These are phyloP conservation scores for Pycnomerus fuliginosus DNA, from an alignment of 2,888 invertebrate genomes.

Conservation along the genomic window DNA sequence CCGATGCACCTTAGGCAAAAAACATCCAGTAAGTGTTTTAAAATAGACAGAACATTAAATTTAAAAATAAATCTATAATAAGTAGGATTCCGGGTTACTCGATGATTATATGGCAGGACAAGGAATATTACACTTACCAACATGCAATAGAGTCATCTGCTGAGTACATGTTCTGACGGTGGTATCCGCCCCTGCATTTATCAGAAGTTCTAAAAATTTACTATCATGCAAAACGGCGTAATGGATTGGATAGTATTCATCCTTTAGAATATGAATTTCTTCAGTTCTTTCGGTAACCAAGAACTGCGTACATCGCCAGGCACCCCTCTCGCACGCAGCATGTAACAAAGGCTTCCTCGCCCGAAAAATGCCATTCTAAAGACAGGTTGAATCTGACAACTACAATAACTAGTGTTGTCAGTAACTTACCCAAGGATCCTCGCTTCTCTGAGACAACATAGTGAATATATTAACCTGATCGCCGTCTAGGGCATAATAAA, in stretches of 20 bases:
- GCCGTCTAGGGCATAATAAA: conserved; percentile 71
- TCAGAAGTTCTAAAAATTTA: conserved; percentile 65
- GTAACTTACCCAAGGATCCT: conserved; percentile 64
- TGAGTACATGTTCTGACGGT: conserved; percentile 69
- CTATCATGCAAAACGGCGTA: conserved; percentile 72
- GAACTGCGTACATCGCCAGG: conserved; percentile 71
- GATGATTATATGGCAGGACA: no score
- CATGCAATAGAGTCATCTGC: conserved; percentile 69
- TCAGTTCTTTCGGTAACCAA: conserved; percentile 65
- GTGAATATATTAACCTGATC: conserved; percentile 70
- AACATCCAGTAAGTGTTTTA: no score
- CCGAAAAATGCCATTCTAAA: conserved; percentile 54
- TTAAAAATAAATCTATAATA: no score
- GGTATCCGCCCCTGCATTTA: conserved; percentile 68
- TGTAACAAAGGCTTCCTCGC: conserved; percentile 64
- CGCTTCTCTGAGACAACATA: conserved; percentile 65
- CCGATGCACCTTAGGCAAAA: no score
- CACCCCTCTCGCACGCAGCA: conserved; percentile 69
- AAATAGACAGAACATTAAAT: no score
- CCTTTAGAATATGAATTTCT: conserved; percentile 69
- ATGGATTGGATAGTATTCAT: conserved; percentile 78
- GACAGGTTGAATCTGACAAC: conserved; percentile 1
- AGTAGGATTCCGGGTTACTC: no score
- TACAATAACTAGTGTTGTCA: conserved; percentile 1
- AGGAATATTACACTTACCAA: conserved; percentile 51